phyloP scores from a whole-genome alignment of 2,888 invertebrate genomes.

The Euplagia quadripunctaria region DNA sequence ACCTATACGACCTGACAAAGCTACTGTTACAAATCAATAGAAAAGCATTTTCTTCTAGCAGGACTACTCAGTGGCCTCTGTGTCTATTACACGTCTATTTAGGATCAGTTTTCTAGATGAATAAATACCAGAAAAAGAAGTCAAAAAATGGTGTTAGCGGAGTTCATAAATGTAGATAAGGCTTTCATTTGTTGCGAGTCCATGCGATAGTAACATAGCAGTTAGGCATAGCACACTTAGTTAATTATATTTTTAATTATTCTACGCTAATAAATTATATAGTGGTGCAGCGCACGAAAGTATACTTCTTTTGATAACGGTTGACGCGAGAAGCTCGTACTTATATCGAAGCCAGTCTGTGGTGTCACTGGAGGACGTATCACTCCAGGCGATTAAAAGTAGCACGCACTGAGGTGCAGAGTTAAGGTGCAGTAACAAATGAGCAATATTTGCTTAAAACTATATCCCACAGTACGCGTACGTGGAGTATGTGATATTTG shows the following conservation, averaged over 20 bases:
- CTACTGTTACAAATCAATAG: conserved; percentile 42
- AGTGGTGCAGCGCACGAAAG: conserved; percentile 32
- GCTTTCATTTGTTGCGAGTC: conserved; percentile 60
- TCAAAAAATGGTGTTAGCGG: conserved; percentile 68
- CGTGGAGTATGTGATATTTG: not conserved
- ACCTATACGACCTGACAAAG: conserved; percentile 48
- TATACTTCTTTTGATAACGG: conserved; percentile 29
- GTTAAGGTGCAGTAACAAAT: conserved; percentile 2
- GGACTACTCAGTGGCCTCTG: conserved; percentile 63
- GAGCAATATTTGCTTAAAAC: not conserved
- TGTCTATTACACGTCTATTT: conserved; percentile 45
- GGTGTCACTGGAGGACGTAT: not conserved
- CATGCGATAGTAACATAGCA: conserved; percentile 66
- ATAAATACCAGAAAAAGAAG: conserved; percentile 61
- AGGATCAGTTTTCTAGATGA: conserved; percentile 52
- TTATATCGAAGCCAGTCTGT: not conserved
- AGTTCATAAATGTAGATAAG: conserved; percentile 65
- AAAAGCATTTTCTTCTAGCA: conserved; percentile 64
- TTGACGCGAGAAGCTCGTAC: conserved; percentile 10
- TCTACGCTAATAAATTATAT: conserved; percentile 37
- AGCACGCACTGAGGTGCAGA: conserved; percentile 8
- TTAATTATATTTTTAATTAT: conserved; percentile 16
- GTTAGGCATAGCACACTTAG: conserved; percentile 25
- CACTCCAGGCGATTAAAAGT: not conserved
- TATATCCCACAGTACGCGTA: not conserved